Percentiles rank a stretch among this genome's conserved stretches.
phyloP scores from a whole-genome alignment of 2,797 vertebrate genomes.

The Clarias fuscus region DNA sequence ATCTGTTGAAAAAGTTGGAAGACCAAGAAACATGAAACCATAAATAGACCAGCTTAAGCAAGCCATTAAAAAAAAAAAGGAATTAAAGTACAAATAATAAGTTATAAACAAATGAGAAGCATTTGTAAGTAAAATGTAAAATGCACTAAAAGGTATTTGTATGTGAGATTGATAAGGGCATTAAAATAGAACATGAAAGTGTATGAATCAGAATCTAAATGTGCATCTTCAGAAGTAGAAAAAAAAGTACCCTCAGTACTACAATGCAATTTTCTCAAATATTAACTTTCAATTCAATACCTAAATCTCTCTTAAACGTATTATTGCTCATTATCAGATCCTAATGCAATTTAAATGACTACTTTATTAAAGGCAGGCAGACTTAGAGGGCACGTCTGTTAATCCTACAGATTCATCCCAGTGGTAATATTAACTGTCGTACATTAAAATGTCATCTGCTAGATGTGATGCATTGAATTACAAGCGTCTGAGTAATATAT shows the following conservation, averaged over 20 bases:
- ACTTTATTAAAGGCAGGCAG: neutral
- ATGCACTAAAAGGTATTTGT: neutral
- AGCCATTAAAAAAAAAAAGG: neutral
- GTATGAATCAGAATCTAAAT: neutral
- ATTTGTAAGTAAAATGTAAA: no score
- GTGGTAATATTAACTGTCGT: neutral
- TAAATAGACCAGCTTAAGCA: neutral
- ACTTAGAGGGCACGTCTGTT: neutral
- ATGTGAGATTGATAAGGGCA: neutral
- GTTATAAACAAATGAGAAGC: neutral
- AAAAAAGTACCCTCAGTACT: neutral
- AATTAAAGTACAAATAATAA: neutral
- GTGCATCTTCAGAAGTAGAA: neutral
- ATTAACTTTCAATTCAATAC: no score
- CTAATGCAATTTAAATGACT: neutral
- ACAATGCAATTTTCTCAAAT: no score
- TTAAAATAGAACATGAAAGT: neutral
- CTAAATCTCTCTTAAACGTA: neutral
- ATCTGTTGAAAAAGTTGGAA: neutral
- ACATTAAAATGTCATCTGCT: neutral
- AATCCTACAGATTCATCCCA: neutral
- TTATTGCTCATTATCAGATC: neutral
- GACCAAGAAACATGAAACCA: neutral
- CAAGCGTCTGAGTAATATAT: neutral
- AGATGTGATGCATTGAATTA: neutral